A percentile compares a stretch with the other conserved stretches of the same genome.
phyloP scores from a whole-genome alignment of 2,888 invertebrate species.

The Drosophila imparisetae region DNA sequence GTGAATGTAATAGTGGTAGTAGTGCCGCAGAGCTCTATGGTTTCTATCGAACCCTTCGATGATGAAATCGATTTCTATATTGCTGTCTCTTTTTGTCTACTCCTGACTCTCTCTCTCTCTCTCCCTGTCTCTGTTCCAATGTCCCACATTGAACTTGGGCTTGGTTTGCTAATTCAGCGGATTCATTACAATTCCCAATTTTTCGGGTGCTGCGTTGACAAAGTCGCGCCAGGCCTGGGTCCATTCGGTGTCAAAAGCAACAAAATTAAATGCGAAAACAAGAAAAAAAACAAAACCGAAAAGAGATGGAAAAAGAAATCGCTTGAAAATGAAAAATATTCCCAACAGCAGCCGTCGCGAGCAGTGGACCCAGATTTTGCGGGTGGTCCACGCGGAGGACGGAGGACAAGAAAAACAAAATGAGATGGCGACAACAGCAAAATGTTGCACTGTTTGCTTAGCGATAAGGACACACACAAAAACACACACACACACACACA shows the following conservation, averaged over 20 bases:
- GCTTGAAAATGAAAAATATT: conserved; percentile 41
- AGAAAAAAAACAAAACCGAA: conserved; percentile 13
- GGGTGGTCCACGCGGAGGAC: conserved; percentile 65
- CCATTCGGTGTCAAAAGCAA: conserved; percentile 81
- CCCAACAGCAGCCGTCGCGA: conserved; percentile 31
- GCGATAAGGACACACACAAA: conserved; percentile 67
- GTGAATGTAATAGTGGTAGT: too few species aligned
- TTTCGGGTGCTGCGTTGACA: conserved; percentile 53
- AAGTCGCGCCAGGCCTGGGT: conserved; percentile 48
- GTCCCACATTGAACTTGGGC: conserved; percentile 2
- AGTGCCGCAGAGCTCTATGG: background rate
- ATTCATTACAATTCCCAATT: conserved; percentile 32
- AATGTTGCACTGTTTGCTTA: conserved; percentile 74
- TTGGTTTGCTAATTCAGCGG: conserved; percentile 59
- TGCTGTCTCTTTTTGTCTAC: background rate
- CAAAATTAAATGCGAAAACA: conserved; percentile 74
- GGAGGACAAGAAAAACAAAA: conserved; percentile 67
- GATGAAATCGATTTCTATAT: background rate
- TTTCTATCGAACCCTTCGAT: background rate
- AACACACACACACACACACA: conserved; percentile 38
- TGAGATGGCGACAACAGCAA: conserved; percentile 66
- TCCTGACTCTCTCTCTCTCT: too few species aligned
- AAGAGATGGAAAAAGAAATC: conserved; percentile 25
- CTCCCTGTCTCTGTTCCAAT: too few species aligned
- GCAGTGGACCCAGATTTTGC: conserved; percentile 52